Evolutionary conservation across 2,797 vertebrate species (phyloP), one percentile per base, ranked within the genome.

Genomic region (Cyclopterus lumpus): DNA sequence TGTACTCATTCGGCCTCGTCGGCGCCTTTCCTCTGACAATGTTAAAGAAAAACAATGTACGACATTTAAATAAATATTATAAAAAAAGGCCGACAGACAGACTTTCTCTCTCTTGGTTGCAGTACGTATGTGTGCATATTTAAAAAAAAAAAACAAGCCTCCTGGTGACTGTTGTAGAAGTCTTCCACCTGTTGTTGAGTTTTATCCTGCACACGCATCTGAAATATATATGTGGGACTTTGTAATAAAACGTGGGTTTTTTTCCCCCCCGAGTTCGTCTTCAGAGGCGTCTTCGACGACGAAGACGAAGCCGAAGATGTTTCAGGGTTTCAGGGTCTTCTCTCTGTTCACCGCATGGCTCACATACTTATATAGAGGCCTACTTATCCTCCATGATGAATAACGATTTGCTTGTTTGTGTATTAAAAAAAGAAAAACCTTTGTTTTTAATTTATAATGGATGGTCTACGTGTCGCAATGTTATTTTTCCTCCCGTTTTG

Each of bases 391-490:
- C 75, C 66, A 84, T 69, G 83, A 71, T 55, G 7, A 26, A 55
- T 86, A 73, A 28, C 26, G 2, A 89, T 84, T 49, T 81, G 86
- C 89, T 91, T 90, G 58, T 84, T 80, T 88, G 86, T 93, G 90
- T 90, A 88, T 90, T 84, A 58, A 69, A 46, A 87, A 80, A 89
- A 40, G 4, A 82, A 88, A 70, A 88, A 71, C 15, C 32, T 83
- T 88, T 88, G 69, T 62, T 87, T 88, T 91, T 92, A 84, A 93
- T 93, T 94, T 94, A 93, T 94, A 92, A 85, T 78, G 82, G 86
- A 90, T 87, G 83, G 73, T 92, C 73, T 82, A 70, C 75, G 73
- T 92, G 90, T 92, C 90, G 85, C 80, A 55, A 80, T 85, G 65
- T 80, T 83, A 22, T 84, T 89, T 46, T 87, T 79, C 73, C 48